phyloP scores from a whole-genome alignment of 1,140 invertebrate genomes.

The Apis cerana region DNA sequence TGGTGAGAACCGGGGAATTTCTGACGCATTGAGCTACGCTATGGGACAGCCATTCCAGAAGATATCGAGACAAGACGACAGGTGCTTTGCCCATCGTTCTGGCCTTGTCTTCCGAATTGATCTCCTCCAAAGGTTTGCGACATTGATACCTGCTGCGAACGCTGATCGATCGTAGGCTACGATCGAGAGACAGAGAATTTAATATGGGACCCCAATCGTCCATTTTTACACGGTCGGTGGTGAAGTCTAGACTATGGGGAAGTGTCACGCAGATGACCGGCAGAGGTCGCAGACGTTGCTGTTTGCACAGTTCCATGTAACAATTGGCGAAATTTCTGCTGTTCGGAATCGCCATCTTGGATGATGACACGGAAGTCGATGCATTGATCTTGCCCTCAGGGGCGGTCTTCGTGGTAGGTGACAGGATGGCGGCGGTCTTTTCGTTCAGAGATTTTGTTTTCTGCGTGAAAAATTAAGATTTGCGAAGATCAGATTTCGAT shows the following conservation, averaged over 20 bases:
- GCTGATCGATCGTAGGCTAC: constrained; percentile 79
- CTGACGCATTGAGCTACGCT: constrained; percentile 82
- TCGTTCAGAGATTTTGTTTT: neutral
- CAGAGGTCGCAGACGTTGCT: constrained; percentile 71
- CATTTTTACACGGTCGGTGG: constrained; percentile 85
- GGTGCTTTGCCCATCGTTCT: constrained; percentile 78
- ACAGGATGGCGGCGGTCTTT: constrained; percentile 17
- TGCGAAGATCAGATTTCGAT: neutral
- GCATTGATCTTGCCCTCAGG: constrained; percentile 42
- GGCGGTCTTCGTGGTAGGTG: constrained; percentile 7
- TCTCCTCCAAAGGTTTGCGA: constrained; percentile 80
- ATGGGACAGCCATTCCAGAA: constrained; percentile 79
- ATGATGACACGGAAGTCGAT: neutral
- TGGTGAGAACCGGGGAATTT: constrained; percentile 81
- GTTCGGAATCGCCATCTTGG: constrained; percentile 63
- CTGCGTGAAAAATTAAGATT: neutral
- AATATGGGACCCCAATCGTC: constrained; percentile 87
- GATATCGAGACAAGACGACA: constrained; percentile 79
- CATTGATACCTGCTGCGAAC: constrained; percentile 72
- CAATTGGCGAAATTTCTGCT: constrained; percentile 71
- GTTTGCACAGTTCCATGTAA: constrained; percentile 78
- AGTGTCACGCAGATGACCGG: constrained; percentile 76
- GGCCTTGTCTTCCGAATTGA: constrained; percentile 82
- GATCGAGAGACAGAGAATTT: constrained; percentile 84
- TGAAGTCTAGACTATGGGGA: constrained; percentile 83